These are phyloP conservation scores for Drosophila algonquin DNA, from an alignment of 2,888 invertebrate genomes.

Conservation along the genomic window DNA sequence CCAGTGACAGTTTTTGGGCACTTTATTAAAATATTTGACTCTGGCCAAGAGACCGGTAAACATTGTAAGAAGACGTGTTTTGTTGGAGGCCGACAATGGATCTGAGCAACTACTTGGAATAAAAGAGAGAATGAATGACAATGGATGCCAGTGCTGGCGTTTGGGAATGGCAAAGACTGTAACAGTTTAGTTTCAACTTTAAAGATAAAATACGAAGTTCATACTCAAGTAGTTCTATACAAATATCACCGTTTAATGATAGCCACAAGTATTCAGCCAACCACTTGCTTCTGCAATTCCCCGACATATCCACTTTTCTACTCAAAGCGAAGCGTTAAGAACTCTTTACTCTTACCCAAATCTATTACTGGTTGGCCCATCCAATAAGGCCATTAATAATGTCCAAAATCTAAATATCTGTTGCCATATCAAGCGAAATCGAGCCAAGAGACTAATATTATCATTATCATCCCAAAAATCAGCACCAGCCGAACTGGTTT, in stretches of 20 bases:
- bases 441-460: conserved; percentile 10
- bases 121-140: conserved; percentile 29
- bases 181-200: not conserved
- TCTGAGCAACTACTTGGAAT: conserved; percentile 17
- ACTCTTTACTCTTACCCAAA: conserved; percentile 1
- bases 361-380: not conserved
- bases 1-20: conserved; percentile 71
- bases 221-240: no score
- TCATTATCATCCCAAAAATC: conserved; percentile 7
- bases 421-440: conserved; percentile 20
- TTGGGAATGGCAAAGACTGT: not conserved
- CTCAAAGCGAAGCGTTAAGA: no score
- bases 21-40: conserved; percentile 72
- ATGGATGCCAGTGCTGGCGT: conserved; percentile 9
- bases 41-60: conserved; percentile 54
- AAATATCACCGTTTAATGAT: no score
- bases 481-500: conserved; percentile 54
- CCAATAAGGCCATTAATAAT: conserved; percentile 16
- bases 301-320: not conserved
- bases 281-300: no score
- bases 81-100: conserved; percentile 5
- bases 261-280: no score
- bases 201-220: not conserved
- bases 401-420: conserved; percentile 4
- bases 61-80: conserved; percentile 41